A percentile compares a stretch with the other conserved stretches of the same genome.
phyloP scores from a whole-genome alignment of 2,888 invertebrate genomes.

The Nasonia oneida region DNA sequence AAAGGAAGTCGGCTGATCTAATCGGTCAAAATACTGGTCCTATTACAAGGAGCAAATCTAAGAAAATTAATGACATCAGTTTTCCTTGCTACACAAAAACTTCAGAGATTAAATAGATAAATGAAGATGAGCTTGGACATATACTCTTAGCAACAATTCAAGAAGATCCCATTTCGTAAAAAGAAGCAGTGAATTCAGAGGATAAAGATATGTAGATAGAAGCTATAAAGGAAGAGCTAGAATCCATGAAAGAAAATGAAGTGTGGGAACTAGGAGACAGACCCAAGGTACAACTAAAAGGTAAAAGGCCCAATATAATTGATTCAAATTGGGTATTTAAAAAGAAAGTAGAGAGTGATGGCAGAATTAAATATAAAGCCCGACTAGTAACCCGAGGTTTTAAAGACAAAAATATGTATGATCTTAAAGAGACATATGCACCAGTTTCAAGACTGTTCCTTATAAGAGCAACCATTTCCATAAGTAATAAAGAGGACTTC shows the following conservation, averaged over 20 bases:
- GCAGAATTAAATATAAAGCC: no score
- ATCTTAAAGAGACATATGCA: slow-evolving; percentile 39
- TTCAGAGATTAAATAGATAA: no score
- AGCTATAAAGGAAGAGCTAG: no score
- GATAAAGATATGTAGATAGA: no score
- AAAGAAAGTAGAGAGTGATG: no score
- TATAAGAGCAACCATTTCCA: slow-evolving; percentile 42
- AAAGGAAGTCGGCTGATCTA: background rate
- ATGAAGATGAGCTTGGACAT: no score
- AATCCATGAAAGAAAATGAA: no score
- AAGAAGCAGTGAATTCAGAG: no score
- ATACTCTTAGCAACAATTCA: no score
- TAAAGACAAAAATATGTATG: slow-evolving; percentile 40
- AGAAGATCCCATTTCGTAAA: no score
- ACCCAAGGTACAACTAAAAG: background rate
- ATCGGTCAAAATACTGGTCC: background rate
- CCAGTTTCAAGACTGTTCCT: slow-evolving; percentile 58
- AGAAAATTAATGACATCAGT: background rate
- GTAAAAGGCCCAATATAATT: background rate
- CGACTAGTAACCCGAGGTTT: slow-evolving; percentile 41
- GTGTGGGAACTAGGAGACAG: background rate
- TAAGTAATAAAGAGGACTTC: background rate
- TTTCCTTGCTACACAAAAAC: no score
- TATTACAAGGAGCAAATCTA: background rate
- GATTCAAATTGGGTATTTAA: no score